Base-by-base conservation (phyloP, 2,888 invertebrate species). In the Volucella inflata region DNA sequence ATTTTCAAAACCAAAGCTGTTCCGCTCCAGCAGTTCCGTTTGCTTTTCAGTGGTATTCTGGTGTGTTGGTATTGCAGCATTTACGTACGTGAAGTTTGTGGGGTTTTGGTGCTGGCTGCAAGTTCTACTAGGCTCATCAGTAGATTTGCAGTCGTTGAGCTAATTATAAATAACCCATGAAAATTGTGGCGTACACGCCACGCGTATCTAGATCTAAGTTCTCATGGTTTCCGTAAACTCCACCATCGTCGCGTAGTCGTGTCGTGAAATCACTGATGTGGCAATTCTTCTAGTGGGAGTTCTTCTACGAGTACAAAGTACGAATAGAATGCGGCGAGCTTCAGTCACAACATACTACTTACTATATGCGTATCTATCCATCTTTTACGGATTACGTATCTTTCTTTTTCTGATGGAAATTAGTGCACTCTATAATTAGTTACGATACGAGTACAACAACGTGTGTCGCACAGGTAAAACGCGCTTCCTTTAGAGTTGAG, bases 141-240 rank as follows among this genome's bases (percentile, higher is more conserved):
- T 46, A 62, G n/a, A 77, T 77, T 68, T 53, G 76, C 76, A 77
- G 76, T 77, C 44, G 40, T 48, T 65, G 83, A 75, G 79, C 84
- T 84, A 84, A 84, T 84, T 84, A 75, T 84, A 84, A 84, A 84
- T 84, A 76, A 84, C 67, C 80, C 75, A 80, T 80, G 80, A 75
- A 84, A 51, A 79, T 59, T 55, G 38, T n/a, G 16, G 10, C 42
- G 40, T 64, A 51, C 53, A 62, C 62, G 50, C 40, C 53, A 62
- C 50, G 50, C 40, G 72, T 55, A 64, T 67, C 78, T 72, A 72
- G 62, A 72, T 77, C 17, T 62, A 53, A 40, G 67, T 71, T 82
- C 59, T 72, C 53, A 60, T 53, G 55, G 55, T 30, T 6, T 30
- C 30, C 30, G 30, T 30, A 30, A 79, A 83, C 62, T 79, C 78